Base-by-base conservation (phyloP, 2,888 invertebrate genomes). In the Trichogramma dendrolimi region DNA sequence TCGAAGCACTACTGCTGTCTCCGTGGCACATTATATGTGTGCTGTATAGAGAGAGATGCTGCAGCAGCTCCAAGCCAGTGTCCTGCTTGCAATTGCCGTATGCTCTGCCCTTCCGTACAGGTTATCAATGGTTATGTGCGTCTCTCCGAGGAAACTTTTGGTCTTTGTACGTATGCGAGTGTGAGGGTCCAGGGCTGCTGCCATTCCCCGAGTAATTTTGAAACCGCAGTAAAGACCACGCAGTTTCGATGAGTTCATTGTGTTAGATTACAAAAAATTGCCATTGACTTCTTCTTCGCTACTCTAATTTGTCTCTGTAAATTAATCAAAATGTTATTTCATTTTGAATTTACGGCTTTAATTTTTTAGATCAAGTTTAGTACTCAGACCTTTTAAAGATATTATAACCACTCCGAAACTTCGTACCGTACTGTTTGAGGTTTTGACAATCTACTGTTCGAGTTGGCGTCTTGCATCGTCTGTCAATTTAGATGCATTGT, bases 211-310 rank as follows among this genome's bases (percentile, higher is more conserved):
- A 59, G 62, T 63, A 62, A 65, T 65, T 63, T 55, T 53, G 65
- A 65, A 65, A 65, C 65, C 65, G 56, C 65, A 63, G 58, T 63
- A 65, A 65, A 65, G 59, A 61, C 52, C 59, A 14, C 58, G 55
- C 55, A 39, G 44, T 27, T 27, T 2, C 27, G 27, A 27, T 27
- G 27, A 27, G 27, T 27, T 27, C 27, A 27, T 27, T 27, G 27
- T 27, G 27, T 27, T 27, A 3, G 27, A 27, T 27, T 27, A 27
- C 27, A 27, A 27, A 27, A 27, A 27, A 27, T 27, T 27, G 27
- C 27, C 27, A 27, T 2, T 27, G 27, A 27, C 27, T 27, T 27
- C 27, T 27, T 27, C 27, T 27, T 27, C 27, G 27, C 27, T 27
- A 27, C 27, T 27, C 27, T 27, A 27, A 27, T 27, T 27, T 27